Percentiles rank a stretch among this genome's conserved stretches.
phyloP scores from a whole-genome alignment of 2,113 vertebrate genomes.

The Alectura lathami region DNA sequence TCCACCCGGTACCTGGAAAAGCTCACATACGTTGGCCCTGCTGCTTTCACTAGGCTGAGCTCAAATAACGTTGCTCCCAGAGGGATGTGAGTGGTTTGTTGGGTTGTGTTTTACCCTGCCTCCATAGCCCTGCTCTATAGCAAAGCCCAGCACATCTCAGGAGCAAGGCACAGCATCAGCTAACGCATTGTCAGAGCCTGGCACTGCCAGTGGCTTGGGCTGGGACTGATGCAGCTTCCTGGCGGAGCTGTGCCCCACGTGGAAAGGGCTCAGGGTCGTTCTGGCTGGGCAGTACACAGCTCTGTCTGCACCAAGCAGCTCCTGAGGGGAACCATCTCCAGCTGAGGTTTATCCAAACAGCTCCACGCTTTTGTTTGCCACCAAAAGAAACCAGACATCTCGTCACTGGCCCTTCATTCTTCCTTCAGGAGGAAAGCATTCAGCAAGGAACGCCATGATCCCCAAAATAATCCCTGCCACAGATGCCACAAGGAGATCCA shows the following conservation, averaged over 20 bases:
- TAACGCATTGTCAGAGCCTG: not conserved
- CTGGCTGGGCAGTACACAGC: rapidly evolving
- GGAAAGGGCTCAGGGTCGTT: not conserved
- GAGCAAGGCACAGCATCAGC: not conserved
- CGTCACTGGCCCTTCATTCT: not conserved
- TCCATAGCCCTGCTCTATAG: not conserved
- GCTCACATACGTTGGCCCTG: rapidly evolving
- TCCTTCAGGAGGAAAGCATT: not conserved
- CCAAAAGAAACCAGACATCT: not conserved
- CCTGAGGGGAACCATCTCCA: not conserved
- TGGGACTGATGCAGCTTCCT: not conserved
- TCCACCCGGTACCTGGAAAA: rapidly evolving
- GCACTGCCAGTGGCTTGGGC: not conserved
- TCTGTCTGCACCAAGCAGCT: rapidly evolving
- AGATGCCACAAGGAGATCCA: not conserved
- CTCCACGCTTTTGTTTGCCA: not conserved
- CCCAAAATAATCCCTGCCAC: not conserved
- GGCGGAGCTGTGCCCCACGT: rapidly evolving
- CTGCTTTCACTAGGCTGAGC: not conserved
- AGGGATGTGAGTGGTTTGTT: not conserved
- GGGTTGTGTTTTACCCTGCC: not conserved
- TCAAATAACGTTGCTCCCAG: not conserved
- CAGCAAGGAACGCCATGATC: not conserved
- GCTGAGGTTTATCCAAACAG: not conserved
- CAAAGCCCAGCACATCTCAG: rapidly evolving